phyloP scores from a whole-genome alignment of 2,113 vertebrate genomes.

The Protomyctophum bolini region DNA sequence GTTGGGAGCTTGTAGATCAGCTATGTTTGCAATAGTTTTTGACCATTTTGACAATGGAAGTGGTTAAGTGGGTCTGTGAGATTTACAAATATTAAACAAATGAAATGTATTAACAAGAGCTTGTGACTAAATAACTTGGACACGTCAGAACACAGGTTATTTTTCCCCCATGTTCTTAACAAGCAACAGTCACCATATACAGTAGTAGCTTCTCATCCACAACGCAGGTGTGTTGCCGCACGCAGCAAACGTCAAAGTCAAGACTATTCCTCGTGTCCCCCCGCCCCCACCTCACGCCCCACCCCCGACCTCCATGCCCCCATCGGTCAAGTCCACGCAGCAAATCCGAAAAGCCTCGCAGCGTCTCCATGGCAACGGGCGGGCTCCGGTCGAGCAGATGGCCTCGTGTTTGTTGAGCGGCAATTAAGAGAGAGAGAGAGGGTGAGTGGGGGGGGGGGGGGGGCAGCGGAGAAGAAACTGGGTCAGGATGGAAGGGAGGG shows the following conservation, averaged over 20 bases:
- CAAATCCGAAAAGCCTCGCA: slow-evolving; percentile 83
- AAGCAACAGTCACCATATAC: too few relatives aligned
- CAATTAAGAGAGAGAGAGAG: slow-evolving; percentile 76
- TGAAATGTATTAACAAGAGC: too few relatives aligned
- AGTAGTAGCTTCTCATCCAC: neutral
- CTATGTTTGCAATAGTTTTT: too few relatives aligned
- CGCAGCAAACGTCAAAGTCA: slow-evolving; percentile 7
- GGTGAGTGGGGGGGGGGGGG: slow-evolving; percentile 32
- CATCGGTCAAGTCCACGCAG: slow-evolving; percentile 63
- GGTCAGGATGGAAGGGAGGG: slow-evolving; percentile 58
- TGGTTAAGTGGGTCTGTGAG: too few relatives aligned
- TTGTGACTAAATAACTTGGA: too few relatives aligned
- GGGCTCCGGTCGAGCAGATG: slow-evolving; percentile 79
- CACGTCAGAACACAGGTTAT: too few relatives aligned
- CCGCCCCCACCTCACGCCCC: slow-evolving; percentile 48
- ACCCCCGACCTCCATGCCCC: slow-evolving; percentile 75
- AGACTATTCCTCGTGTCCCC: slow-evolving; percentile 46
- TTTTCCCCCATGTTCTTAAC: too few relatives aligned
- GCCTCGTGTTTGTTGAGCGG: slow-evolving; percentile 75
- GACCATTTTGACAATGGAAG: too few relatives aligned
- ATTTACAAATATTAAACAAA: too few relatives aligned
- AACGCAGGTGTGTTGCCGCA: slow-evolving; percentile 31
- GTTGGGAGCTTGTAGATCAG: too few relatives aligned
- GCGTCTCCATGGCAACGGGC: slow-evolving; percentile 80
- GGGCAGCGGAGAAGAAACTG: slow-evolving; percentile 60